Percentiles rank a stretch among this genome's conserved stretches.
phyloP scores from a whole-genome alignment of 2,797 vertebrate genomes.

The Intellagama lesueurii region DNA sequence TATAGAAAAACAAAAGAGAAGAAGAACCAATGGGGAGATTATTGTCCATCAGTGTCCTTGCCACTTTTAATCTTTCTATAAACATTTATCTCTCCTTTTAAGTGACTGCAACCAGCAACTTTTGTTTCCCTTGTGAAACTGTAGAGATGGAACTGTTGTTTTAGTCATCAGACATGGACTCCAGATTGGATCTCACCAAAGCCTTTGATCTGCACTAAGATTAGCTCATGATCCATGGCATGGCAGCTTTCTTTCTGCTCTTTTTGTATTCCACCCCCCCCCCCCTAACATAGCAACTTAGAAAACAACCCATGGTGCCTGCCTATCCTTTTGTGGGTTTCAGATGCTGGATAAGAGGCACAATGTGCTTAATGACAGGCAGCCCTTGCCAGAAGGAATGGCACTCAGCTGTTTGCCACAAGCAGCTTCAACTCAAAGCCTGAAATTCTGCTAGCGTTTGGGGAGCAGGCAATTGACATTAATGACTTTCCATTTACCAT shows the following conservation, averaged over 20 bases:
- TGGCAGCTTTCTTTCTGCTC: constrained; percentile 67
- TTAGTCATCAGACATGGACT: constrained; percentile 69
- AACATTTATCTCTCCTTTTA: not conserved
- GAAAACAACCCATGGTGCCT: constrained; percentile 80
- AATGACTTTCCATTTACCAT: constrained; percentile 82
- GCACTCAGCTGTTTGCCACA: constrained; percentile 74
- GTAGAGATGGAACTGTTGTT: constrained; percentile 63
- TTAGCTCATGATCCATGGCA: constrained; percentile 67
- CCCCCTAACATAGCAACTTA: constrained; percentile 75
- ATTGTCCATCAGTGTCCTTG: not conserved
- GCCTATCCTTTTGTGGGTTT: constrained; percentile 75
- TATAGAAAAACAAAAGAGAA: constrained; percentile 9
- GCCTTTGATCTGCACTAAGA: constrained; percentile 70
- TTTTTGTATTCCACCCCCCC: constrained; percentile 66
- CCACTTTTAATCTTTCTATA: constrained; percentile 40
- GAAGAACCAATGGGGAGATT: constrained; percentile 1
- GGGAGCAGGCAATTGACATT: constrained; percentile 22
- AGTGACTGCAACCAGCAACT: not conserved
- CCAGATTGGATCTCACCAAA: constrained; percentile 65
- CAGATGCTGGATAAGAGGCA: constrained; percentile 81
- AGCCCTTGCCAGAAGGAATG: constrained; percentile 70
- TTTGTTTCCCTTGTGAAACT: constrained; percentile 22
- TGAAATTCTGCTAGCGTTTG: constrained; percentile 20
- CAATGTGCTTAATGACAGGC: constrained; percentile 77
- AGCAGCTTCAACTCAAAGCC: constrained; percentile 66